These are phyloP conservation scores for Sesia apiformis DNA, from an alignment of 2,888 invertebrate species.

Conservation along the genomic window DNA sequence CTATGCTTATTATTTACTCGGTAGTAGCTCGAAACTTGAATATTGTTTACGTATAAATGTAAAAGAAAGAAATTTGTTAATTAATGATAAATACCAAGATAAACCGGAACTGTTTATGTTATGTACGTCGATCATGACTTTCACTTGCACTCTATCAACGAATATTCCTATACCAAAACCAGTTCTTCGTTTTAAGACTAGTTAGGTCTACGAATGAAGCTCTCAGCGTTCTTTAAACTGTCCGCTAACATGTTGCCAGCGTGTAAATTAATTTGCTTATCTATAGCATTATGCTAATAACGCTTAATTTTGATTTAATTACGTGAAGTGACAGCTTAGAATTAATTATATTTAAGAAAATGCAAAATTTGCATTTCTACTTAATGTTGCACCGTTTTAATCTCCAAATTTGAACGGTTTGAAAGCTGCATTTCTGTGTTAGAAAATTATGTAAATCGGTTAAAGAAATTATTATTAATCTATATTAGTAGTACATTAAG, in stretches of 20 bases:
- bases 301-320: constrained; percentile 32
- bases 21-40: no score
- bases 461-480: no score
- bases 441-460: no score
- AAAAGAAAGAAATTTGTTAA: constrained; percentile 23
- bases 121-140: constrained; percentile 47
- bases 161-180: constrained; percentile 59
- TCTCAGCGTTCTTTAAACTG: constrained; percentile 18
- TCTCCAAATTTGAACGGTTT: background rate
- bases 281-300: constrained; percentile 28
- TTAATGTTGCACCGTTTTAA: background rate
- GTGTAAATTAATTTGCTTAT: constrained; percentile 33
- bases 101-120: constrained; percentile 62
- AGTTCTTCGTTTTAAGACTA: constrained; percentile 44
- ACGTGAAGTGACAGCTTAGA: constrained; percentile 10
- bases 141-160: constrained; percentile 68
- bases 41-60: background rate
- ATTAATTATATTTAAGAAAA: constrained; percentile 32
- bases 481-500: no score
- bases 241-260: constrained; percentile 15
- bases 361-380: constrained; percentile 16
- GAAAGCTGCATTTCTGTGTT: background rate
- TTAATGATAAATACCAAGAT: constrained; percentile 40
- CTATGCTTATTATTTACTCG: no score
- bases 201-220: constrained; percentile 31